Evolutionary conservation across 1,140 invertebrate species (phyloP).

Genomic region (Galendromus occidentalis): DNA sequence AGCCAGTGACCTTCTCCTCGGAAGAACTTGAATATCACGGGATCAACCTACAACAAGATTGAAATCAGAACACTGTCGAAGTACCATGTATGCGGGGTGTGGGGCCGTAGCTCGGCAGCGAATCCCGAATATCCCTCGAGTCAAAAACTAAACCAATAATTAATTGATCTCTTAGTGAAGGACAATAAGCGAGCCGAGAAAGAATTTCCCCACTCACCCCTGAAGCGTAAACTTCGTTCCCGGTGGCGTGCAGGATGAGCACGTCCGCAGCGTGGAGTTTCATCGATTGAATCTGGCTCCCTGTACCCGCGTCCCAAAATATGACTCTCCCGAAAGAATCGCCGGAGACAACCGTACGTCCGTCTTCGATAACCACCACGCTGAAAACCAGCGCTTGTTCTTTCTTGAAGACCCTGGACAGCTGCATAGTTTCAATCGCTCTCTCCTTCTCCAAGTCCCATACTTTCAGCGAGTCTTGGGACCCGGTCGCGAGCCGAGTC

Average conservation of each 20-base stretch:
- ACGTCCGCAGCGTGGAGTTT: not conserved
- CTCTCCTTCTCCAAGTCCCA: not conserved
- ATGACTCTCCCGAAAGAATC: not conserved
- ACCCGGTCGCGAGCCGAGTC: not conserved
- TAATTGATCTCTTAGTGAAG: too few relatives aligned
- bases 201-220: not conserved
- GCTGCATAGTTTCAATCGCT: not conserved
- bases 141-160: too few relatives aligned
- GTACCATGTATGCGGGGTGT: not conserved
- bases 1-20: not conserved
- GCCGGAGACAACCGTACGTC: not conserved
- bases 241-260: not conserved
- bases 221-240: not conserved
- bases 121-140: too few relatives aligned
- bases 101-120: too few relatives aligned
- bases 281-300: not conserved
- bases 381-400: not conserved
- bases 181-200: too few relatives aligned
- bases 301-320: not conserved
- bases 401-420: not conserved
- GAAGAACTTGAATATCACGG: not conserved
- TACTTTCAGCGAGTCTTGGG: not conserved
- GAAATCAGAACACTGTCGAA: not conserved
- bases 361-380: not conserved
- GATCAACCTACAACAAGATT: not conserved